Conservation (phyloP, 2,888 invertebrate genomes). For the Acrobasis suavella region DNA sequence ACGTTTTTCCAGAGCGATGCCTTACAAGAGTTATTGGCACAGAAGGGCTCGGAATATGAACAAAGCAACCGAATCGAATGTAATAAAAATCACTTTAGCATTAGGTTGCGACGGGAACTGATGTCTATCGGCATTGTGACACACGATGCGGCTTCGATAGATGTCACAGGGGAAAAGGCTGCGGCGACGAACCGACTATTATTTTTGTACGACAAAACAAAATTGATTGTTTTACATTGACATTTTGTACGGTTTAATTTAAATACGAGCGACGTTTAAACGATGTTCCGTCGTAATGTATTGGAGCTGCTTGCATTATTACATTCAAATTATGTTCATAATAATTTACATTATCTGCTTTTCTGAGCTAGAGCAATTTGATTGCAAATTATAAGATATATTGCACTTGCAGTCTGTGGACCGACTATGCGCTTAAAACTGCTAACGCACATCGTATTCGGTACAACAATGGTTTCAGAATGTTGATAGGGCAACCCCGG, state of each 20-base stretch:
- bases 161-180: conserved; percentile 71
- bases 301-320: conserved; percentile 1
- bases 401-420: no score
- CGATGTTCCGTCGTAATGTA: conserved; percentile 12
- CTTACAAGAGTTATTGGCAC: conserved; percentile 57
- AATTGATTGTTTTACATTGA: conserved; percentile 62
- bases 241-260: conserved; percentile 42
- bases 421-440: no score
- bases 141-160: conserved; percentile 74
- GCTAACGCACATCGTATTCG: no score
- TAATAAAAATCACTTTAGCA: conserved; percentile 81
- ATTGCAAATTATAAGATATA: no score
- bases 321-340: not conserved
- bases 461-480: no score
- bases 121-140: conserved; percentile 77
- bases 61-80: conserved; percentile 79
- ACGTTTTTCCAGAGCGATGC: conserved; percentile 58
- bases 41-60: conserved; percentile 65
- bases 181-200: conserved; percentile 68
- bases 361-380: not conserved
- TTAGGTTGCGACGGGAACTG: conserved; percentile 74
- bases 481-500: no score
- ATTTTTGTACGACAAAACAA: conserved; percentile 76
- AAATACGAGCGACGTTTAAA: conserved; percentile 25
- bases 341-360: not conserved